A percentile compares a stretch with the other conserved stretches of the same genome.
These are phyloP conservation scores for Ariopsis seemanni DNA, from an alignment of 2,113 vertebrate genomes.

Conservation along the genomic window DNA sequence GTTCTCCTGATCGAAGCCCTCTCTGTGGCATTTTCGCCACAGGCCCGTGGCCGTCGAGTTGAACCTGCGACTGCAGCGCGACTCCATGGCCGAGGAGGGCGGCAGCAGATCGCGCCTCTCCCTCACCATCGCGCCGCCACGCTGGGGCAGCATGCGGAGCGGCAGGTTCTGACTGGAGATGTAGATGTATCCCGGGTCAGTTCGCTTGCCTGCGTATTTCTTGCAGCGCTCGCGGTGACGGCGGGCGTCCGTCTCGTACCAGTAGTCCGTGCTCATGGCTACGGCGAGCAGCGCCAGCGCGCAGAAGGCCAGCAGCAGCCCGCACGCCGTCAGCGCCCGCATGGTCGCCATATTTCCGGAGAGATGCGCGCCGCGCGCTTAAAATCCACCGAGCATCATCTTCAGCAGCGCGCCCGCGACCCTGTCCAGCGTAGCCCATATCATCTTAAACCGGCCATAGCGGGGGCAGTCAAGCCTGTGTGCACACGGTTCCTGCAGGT, in stretches of 20 bases:
- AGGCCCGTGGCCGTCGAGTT: constrained; percentile 87
- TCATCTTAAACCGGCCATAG: constrained; percentile 45
- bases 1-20: constrained; percentile 83
- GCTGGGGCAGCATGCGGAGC: constrained; percentile 76
- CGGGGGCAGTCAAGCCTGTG: neutral
- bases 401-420: constrained; percentile 23
- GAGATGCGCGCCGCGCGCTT: constrained; percentile 25
- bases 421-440: constrained; percentile 37
- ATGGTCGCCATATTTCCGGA: constrained; percentile 79
- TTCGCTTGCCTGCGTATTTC: constrained; percentile 83
- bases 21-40: constrained; percentile 85
- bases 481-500: constrained; percentile 20
- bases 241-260: constrained; percentile 90
- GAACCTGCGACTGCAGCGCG: constrained; percentile 84
- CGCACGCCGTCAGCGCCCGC: constrained; percentile 84
- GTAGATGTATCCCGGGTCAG: constrained; percentile 86
- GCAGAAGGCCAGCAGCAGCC: constrained; percentile 84
- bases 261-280: constrained; percentile 88
- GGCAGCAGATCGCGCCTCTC: constrained; percentile 71
- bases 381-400: constrained; percentile 26
- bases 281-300: constrained; percentile 81
- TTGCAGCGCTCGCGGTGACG: constrained; percentile 86
- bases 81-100: constrained; percentile 78
- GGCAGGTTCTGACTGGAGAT: constrained; percentile 85
- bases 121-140: constrained; percentile 58